Evolutionary conservation across 2,113 vertebrate genomes (phyloP).

Genomic region (Ctenodactylus gundi): DNA sequence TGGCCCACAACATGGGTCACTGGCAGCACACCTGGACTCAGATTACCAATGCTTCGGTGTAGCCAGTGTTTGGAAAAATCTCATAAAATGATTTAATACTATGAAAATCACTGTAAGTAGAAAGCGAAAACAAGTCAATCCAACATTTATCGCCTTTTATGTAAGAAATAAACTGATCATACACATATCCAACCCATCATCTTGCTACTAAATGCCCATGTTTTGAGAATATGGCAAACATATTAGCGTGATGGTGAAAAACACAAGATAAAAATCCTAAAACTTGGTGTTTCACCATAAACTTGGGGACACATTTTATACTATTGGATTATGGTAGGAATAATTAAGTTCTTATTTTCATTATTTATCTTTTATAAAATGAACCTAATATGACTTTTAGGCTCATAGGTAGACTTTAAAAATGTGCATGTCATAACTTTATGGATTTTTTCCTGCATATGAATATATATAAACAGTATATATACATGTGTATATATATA

Average conservation of each 20-base stretch:
- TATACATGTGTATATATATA: no score
- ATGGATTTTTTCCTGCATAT: neutral
- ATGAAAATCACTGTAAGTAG: neutral
- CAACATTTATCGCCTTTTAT: neutral
- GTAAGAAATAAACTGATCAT: neutral
- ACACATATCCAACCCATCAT: neutral
- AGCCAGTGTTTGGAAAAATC: neutral
- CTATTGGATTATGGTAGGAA: neutral
- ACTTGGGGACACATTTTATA: neutral
- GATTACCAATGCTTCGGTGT: neutral
- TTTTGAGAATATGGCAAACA: neutral
- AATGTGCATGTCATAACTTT: neutral
- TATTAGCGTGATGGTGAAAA: neutral
- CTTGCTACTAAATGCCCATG: neutral
- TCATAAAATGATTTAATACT: slow-evolving; percentile 5
- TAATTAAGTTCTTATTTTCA: slow-evolving; percentile 5
- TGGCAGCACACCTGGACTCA: neutral
- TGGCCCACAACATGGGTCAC: neutral
- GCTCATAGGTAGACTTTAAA: neutral
- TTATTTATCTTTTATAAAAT: neutral
- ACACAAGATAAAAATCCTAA: neutral
- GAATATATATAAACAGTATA: no score
- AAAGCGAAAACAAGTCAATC: neutral
- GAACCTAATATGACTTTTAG: neutral
- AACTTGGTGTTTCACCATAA: neutral